Conservation (phyloP, 2,888 invertebrate species). For the Chaetogeoica ovagalla region DNA sequence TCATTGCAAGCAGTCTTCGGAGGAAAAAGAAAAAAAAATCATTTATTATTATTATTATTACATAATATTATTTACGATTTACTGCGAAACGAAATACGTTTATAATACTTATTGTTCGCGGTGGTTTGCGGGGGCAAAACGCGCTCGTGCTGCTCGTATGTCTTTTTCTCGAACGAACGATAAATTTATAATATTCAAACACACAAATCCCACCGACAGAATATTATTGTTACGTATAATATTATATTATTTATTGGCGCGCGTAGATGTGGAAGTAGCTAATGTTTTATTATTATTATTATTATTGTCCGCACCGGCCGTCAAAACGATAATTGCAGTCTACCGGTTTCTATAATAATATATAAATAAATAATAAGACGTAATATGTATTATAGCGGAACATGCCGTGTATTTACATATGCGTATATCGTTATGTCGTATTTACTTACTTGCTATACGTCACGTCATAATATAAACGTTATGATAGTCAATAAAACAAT, state of each 20-base stretch:
- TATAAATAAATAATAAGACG: neutral
- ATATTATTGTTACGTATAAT: neutral
- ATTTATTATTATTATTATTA: too few species aligned
- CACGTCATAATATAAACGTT: too few species aligned
- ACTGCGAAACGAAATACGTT: too few species aligned
- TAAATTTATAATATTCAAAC: slow-evolving; percentile 26
- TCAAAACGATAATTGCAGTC: slow-evolving; percentile 41
- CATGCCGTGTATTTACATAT: too few species aligned
- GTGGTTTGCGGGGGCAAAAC: slow-evolving; percentile 6
- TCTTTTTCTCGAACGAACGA: neutral
- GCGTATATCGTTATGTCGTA: too few species aligned
- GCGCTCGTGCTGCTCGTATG: neutral
- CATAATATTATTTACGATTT: too few species aligned
- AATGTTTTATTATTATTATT: neutral
- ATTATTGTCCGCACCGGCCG: slow-evolving; percentile 18
- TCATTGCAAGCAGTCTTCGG: too few species aligned
- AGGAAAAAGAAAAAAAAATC: too few species aligned
- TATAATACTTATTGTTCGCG: slow-evolving; percentile 14
- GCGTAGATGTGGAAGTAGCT: neutral
- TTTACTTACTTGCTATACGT: too few species aligned
- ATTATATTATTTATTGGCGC: slow-evolving; percentile 21
- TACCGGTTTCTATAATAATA: slow-evolving; percentile 12
- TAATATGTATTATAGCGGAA: neutral
- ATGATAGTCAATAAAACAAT: too few species aligned
- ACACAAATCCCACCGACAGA: slow-evolving; percentile 10